Evolutionary conservation across 2,113 vertebrate species (phyloP).

Genomic region (Notiomystis cincta): DNA sequence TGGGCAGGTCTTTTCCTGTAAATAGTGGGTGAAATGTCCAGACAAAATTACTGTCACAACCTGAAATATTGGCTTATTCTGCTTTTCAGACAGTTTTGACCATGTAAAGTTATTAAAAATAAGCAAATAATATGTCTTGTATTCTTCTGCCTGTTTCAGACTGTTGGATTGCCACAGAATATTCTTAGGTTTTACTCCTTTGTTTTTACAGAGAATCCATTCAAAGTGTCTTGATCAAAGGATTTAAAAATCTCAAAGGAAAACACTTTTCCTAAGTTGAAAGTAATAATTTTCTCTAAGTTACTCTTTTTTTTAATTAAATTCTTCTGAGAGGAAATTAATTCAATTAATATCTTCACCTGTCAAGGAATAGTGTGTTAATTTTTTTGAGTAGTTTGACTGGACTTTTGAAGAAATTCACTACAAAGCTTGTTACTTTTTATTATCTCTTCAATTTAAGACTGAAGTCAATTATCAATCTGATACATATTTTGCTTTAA

Average conservation of each 20-base stretch:
- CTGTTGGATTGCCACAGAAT: background rate
- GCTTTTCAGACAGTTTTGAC: background rate
- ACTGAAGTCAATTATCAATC: background rate
- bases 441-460: background rate
- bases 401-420: background rate
- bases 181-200: background rate
- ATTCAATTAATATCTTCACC: background rate
- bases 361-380: background rate
- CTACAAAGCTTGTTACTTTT: background rate
- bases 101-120: background rate
- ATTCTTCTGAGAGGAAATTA: background rate
- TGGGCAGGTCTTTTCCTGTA: background rate
- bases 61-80: background rate
- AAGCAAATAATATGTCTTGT: background rate
- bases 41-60: background rate
- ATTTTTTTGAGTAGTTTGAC: background rate
- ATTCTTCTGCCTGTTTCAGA: background rate
- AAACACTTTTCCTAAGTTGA: background rate
- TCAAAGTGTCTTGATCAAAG: background rate
- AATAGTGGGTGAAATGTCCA: background rate
- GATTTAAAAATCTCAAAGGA: background rate
- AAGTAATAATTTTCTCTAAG: background rate
- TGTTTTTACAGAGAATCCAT: background rate
- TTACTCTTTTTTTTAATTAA: background rate
- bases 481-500: conserved; percentile 18